These are phyloP conservation scores for Drosophila micromelanica DNA, from an alignment of 1,140 invertebrate species.

Conservation along the genomic window DNA sequence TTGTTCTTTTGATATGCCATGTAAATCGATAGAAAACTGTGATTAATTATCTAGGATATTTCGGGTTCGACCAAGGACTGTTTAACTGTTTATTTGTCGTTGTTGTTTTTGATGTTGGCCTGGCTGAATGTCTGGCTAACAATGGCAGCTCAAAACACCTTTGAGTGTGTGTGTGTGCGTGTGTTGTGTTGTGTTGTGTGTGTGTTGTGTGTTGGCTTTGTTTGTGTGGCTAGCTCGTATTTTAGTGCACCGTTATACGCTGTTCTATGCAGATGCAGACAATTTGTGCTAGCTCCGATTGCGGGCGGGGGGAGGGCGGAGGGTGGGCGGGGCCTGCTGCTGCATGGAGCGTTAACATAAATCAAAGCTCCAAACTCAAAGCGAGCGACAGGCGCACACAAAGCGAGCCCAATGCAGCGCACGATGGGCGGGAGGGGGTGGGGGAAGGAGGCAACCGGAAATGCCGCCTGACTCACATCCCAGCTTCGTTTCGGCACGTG, in stretches of 20 bases:
- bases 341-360: no score
- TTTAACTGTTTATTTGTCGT: background rate
- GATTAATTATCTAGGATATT: constrained; percentile 15
- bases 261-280: constrained; percentile 73
- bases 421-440: no score
- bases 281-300: constrained; percentile 54
- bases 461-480: no score
- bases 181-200: no score
- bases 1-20: background rate
- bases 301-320: no score
- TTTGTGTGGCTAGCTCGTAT: constrained; percentile 61
- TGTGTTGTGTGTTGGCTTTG: constrained; percentile 30
- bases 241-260: constrained; percentile 72
- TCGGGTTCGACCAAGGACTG: background rate
- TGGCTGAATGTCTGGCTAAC: constrained; percentile 14
- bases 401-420: no score
- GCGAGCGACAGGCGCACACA: no score
- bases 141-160: constrained; percentile 37
- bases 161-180: constrained; percentile 11
- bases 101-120: constrained; percentile 15
- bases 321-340: no score
- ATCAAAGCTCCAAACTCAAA: no score
- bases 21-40: background rate
- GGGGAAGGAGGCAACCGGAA: no score
- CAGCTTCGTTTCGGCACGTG: no score